These are phyloP conservation scores for Seira ritae DNA, from an alignment of 2,888 invertebrate genomes.

Conservation along the genomic window DNA sequence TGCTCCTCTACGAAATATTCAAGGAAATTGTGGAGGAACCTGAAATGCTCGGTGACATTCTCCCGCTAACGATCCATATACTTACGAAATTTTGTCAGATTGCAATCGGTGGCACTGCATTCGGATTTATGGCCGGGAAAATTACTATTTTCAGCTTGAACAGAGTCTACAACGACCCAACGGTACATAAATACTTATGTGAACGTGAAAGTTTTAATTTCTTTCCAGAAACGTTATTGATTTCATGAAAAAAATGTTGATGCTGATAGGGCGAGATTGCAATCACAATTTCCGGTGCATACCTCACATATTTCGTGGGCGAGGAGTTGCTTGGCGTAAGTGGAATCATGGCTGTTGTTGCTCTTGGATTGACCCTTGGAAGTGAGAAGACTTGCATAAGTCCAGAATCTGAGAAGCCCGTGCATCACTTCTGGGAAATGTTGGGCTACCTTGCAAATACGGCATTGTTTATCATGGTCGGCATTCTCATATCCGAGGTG, in stretches of 20 bases:
- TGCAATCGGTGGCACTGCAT: conserved; percentile 75
- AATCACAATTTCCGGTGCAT: conserved; percentile 76
- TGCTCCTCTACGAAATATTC: conserved; percentile 76
- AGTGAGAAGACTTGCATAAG: conserved; percentile 76
- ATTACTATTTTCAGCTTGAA: conserved; percentile 75
- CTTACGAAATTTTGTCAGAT: conserved; percentile 74
- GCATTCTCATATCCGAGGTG: conserved; percentile 80
- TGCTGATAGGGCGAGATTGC: conserved; percentile 75
- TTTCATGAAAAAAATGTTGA: background rate
- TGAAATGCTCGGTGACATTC: conserved; percentile 30
- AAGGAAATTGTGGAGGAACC: conserved; percentile 58
- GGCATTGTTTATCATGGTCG: conserved; percentile 80
- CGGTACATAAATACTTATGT: conserved; percentile 69
- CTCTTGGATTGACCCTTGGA: conserved; percentile 76
- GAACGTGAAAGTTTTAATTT: background rate
- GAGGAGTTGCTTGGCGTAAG: conserved; percentile 75
- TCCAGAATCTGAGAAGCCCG: conserved; percentile 76
- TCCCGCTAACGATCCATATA: conserved; percentile 48
- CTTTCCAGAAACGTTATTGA: background rate
- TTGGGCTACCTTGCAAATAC: conserved; percentile 78
- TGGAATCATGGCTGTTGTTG: conserved; percentile 77
- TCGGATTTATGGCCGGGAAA: conserved; percentile 75
- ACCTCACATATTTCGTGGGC: conserved; percentile 76
- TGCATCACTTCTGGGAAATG: conserved; percentile 77
- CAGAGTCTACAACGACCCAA: conserved; percentile 76